Base-by-base conservation (phyloP, 1,140 invertebrate genomes). In the Hyposmocoma kahamanoa region DNA sequence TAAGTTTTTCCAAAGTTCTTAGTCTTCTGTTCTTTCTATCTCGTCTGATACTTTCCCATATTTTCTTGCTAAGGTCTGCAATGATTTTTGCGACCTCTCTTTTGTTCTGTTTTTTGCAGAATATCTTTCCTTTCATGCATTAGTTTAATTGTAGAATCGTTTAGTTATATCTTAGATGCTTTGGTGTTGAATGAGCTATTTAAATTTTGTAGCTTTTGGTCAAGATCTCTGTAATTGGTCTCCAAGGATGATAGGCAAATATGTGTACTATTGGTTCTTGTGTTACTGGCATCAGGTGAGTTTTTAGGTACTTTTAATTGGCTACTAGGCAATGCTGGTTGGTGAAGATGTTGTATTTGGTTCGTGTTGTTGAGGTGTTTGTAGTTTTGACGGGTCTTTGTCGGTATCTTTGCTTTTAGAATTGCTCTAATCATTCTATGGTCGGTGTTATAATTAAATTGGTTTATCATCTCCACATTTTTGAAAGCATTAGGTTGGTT, bases 371-470 rank as follows among this genome's bases (percentile, higher is more conserved):
- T 36, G 11, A 17, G 32, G 10, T 36, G 8, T 32, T n/a, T 34
- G 18, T 21, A 20, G 9, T 46, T 46, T 34, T 32, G 3, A n/a
- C 10, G 32, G 18, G 43, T 10, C 34, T 20, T 46, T 22, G 15
- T 34, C 3, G 43, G 20, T 13, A 21, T 11, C 10, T 34, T 6
- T 15, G 32, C 15, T 36, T 17, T 36, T 8, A 36, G 10, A 2
- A 17, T 8, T n/a, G 24, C 20, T 10, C 42, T 15, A 18, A 44
- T 28, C 42, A 44, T 44, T 15, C 42, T 13, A 18, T 44, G 42
- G 15, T 44, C 32, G n/a, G 42, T 44, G 15, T 44, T 44, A 17
- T 30, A 44, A 20, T 44, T 30, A 11, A 44, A 18, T n/a, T 20
- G 42, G n/a, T n/a, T n/a, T n/a, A n/a, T n/a, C n/a, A n/a, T n/a